These are phyloP conservation scores for Chrysodeixis includens DNA, from an alignment of 2,888 invertebrate genomes.

Conservation along the genomic window DNA sequence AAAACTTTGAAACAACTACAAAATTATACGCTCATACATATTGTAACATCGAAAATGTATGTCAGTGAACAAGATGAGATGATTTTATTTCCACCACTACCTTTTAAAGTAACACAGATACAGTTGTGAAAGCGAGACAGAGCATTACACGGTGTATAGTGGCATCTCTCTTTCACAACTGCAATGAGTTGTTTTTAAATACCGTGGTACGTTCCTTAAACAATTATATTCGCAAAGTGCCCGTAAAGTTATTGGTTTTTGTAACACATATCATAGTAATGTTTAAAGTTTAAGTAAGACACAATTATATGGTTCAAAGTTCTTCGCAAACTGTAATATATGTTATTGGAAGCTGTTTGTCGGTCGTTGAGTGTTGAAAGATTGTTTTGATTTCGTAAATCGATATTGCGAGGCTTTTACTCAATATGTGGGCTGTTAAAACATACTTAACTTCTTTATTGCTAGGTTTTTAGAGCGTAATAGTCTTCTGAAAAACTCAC, in stretches of 20 bases:
- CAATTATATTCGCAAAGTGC: constrained; percentile 20
- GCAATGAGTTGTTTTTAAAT: too few species aligned
- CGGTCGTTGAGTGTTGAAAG: constrained; percentile 25
- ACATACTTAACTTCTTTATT: too few species aligned
- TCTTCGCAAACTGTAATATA: constrained; percentile 18
- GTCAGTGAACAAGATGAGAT: constrained; percentile 19
- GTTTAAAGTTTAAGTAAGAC: constrained; percentile 7
- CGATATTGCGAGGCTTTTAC: constrained; percentile 3
- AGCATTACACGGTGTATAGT: too few species aligned
- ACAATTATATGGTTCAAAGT: constrained; percentile 24
- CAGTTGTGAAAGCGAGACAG: too few species aligned
- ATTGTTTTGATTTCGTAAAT: constrained; percentile 30
- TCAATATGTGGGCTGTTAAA: constrained; percentile 5
- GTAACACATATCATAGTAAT: constrained; percentile 16
- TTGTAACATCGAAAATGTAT: constrained; percentile 17
- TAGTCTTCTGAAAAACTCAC: too few species aligned
- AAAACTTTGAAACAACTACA: not conserved
- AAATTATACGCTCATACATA: not conserved
- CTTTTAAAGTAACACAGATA: too few species aligned
- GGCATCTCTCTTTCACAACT: too few species aligned
- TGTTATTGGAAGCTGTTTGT: constrained; percentile 10
- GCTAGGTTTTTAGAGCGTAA: too few species aligned
- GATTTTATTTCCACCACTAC: constrained; percentile 11
- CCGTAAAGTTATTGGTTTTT: constrained; percentile 29
- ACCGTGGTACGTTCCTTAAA: not conserved